Evolutionary conservation across 2,113 vertebrate species (phyloP).

Genomic region (Lycocorax pyrrhopterus): DNA sequence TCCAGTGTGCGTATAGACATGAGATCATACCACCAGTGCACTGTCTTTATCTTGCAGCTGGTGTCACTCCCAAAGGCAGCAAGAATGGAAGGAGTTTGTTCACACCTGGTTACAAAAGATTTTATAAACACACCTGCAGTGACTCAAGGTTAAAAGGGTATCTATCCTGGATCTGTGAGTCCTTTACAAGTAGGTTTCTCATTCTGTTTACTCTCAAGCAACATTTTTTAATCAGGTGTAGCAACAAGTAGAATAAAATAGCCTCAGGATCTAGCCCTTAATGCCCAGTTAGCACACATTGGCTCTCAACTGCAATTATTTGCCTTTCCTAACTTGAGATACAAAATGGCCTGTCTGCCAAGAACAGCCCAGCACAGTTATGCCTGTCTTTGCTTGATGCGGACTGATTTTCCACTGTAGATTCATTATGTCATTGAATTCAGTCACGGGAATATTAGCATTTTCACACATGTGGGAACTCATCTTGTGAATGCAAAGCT

Average conservation of each 20-base stretch:
- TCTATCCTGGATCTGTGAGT: neutral
- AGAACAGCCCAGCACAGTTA: conserved; percentile 24
- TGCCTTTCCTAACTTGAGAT: neutral
- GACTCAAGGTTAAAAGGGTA: conserved; percentile 22
- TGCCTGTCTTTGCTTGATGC: conserved; percentile 60
- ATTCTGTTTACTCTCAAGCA: conserved; percentile 36
- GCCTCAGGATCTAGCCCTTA: neutral
- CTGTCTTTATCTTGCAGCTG: neutral
- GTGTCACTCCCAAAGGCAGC: neutral
- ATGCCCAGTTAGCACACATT: neutral
- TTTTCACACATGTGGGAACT: conserved; percentile 61
- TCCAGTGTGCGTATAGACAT: neutral
- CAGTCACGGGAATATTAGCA: conserved; percentile 53
- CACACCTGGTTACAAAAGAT: neutral
- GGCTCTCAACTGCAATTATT: neutral
- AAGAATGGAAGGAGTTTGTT: neutral
- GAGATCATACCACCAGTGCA: neutral
- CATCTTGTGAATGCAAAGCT: conserved; percentile 48
- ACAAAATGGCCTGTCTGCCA: conserved; percentile 15
- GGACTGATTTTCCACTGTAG: conserved; percentile 58
- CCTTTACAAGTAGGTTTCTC: neutral
- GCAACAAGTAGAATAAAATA: conserved; percentile 17
- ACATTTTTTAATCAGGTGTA: neutral
- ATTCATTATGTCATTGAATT: conserved; percentile 63
- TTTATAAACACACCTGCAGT: neutral